Conservation (phyloP, 1,140 invertebrate species). For the Camponotus vicinus region DNA sequence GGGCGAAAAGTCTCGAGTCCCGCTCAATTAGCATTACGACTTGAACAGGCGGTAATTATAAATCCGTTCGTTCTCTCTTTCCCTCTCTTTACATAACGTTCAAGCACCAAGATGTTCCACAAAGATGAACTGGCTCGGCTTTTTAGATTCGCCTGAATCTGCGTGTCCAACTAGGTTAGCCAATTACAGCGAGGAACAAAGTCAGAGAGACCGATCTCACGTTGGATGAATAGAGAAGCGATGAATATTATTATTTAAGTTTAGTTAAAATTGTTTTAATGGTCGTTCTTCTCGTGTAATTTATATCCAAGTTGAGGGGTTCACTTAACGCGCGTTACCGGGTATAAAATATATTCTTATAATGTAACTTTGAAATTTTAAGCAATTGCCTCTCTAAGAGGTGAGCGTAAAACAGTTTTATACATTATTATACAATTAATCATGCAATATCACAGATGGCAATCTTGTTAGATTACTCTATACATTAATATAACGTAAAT, state of each 20-base stretch:
- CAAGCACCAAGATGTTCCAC: slow-evolving; percentile 56
- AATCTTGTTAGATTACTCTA: no score
- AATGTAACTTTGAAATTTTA: no score
- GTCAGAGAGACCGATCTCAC: not conserved
- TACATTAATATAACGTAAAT: no score
- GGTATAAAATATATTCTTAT: not conserved
- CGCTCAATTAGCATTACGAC: slow-evolving; percentile 57
- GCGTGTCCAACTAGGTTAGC: slow-evolving; percentile 25
- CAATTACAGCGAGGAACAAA: slow-evolving; percentile 35
- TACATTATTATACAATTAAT: no score
- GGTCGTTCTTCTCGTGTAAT: not conserved
- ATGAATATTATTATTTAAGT: slow-evolving; percentile 38
- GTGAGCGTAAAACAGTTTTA: no score
- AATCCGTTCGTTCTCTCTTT: slow-evolving; percentile 10
- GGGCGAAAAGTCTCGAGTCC: not conserved
- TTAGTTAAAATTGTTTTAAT: not conserved
- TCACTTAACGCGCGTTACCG: not conserved
- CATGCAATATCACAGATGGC: no score
- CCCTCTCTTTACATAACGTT: slow-evolving; percentile 17
- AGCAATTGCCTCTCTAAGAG: no score
- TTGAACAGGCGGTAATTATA: slow-evolving; percentile 54
- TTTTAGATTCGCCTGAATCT: slow-evolving; percentile 64
- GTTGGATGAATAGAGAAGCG: not conserved
- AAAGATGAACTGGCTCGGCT: slow-evolving; percentile 56
- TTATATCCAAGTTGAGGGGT: not conserved